Evolutionary conservation across 1,140 invertebrate species (phyloP), one percentile per base, ranked within the genome.

Genomic region (Drosophila repleta): DNA sequence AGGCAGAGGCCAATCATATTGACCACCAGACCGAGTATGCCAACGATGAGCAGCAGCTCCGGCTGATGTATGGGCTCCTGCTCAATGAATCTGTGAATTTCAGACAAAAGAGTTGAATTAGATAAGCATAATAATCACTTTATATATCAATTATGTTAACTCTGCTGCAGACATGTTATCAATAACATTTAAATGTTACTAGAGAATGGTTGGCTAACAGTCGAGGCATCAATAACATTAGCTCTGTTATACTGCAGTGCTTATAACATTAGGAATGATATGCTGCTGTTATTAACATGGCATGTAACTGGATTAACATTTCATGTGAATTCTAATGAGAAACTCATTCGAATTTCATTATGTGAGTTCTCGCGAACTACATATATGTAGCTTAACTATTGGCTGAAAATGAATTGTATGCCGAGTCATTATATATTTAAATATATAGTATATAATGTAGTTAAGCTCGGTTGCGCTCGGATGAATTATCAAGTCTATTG

Each of bases 1-100:
- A 97, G 92, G 74, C 95, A 95, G 41, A 98, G 92, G 60, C 97
- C 97, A 71, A 97, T 94, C 21, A 97, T 80, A 91, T 98, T 98
- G 4, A 98, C 95, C 46, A 97, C 74, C 32, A 98, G 93, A 13
- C 97, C 97, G 21, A 97, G 89, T 1, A 93, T 93, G 7, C 97
- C 96, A 1, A 98, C 97, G 58, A 94, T 93, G 0, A 97, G 94
- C 37, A 98, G 93, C 7, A 97, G 90, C 79, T 95, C 88, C 1
- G 97, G 94, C 78, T 97, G 93, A 65, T 97, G 96, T 74, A 99
- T 98, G 20, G 93, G 93, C 92, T 97, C 95, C 35, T 95, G 94
- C 87, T 97, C 96, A 57, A 97, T 96, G 91, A 98, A 97, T 74
- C 91, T 92, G 48, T 45, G 24, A 21, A 26, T 46, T 5, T 0